Evolutionary conservation across 2,797 vertebrate species (phyloP).

Genomic region (Ciconia nigra): DNA sequence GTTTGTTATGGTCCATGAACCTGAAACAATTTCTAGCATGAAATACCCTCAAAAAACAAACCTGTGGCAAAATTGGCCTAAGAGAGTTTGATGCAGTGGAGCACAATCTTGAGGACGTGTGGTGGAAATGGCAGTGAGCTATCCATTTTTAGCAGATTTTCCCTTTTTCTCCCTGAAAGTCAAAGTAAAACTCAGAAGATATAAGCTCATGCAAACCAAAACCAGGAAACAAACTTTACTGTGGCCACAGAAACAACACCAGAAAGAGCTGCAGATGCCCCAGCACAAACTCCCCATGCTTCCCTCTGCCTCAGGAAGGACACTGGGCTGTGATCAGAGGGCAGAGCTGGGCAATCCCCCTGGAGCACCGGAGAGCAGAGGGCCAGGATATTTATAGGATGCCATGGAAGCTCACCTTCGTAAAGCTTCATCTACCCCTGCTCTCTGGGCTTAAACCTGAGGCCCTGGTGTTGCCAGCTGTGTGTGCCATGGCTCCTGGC

Average conservation of each 20-base stretch:
- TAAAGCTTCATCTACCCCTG: neutral
- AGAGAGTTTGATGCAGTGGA: neutral
- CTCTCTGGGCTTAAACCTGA: neutral
- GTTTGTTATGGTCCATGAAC: neutral
- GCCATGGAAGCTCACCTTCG: neutral
- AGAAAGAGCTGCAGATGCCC: neutral
- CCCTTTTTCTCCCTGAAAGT: neutral
- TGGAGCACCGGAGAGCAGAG: neutral
- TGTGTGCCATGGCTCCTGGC: neutral
- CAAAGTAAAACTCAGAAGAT: neutral
- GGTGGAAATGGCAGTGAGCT: neutral
- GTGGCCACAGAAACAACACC: neutral
- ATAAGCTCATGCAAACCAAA: neutral
- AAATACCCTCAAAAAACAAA: neutral
- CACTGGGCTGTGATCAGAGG: fast-evolving
- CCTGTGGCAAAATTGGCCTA: neutral
- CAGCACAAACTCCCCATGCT: fast-evolving
- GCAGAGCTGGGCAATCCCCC: neutral
- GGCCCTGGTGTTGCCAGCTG: neutral
- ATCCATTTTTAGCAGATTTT: neutral
- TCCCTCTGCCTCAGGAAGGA: neutral
- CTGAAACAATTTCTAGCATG: neutral
- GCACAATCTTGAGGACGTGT: neutral
- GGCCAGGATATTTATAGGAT: neutral
- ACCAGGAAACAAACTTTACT: neutral